Conservation (phyloP, 2,113 vertebrate genomes). For the Cathartes aura region DNA sequence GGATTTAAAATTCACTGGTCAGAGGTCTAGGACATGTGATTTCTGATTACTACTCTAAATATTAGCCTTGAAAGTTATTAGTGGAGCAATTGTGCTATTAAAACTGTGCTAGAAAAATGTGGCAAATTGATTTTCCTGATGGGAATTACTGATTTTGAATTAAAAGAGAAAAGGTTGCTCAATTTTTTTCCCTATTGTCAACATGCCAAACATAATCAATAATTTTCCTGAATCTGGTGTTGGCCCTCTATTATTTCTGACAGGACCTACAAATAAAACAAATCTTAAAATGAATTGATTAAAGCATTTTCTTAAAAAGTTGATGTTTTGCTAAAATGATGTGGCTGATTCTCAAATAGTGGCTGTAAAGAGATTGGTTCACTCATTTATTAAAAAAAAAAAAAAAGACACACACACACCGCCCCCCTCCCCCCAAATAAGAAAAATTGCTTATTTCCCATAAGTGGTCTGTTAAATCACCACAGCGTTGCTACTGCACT, state of each 20-base stretch:
- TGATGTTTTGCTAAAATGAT: neutral
- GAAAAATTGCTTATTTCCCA: neutral
- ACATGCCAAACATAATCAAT: neutral
- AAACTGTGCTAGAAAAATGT: neutral
- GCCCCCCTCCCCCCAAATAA: too few species aligned
- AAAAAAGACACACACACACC: too few species aligned
- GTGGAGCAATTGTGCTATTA: neutral
- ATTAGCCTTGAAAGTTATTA: neutral
- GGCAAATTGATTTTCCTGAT: neutral
- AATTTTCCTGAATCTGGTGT: neutral
- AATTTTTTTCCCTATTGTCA: neutral
- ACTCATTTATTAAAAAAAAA: neutral
- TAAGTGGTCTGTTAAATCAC: neutral
- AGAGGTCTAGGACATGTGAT: neutral
- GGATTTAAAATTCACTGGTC: neutral
- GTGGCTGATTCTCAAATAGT: neutral
- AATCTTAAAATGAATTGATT: neutral
- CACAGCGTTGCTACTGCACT: neutral
- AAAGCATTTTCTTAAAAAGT: neutral
- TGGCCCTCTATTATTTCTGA: neutral
- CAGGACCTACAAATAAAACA: neutral
- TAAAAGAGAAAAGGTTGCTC: neutral
- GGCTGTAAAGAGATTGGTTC: neutral
- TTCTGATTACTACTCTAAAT: neutral
- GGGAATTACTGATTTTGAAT: neutral